A percentile compares a stretch with the other conserved stretches of the same genome.
These are phyloP conservation scores for Hyles euphorbiae DNA, from an alignment of 1,140 invertebrate genomes.

Conservation along the genomic window DNA sequence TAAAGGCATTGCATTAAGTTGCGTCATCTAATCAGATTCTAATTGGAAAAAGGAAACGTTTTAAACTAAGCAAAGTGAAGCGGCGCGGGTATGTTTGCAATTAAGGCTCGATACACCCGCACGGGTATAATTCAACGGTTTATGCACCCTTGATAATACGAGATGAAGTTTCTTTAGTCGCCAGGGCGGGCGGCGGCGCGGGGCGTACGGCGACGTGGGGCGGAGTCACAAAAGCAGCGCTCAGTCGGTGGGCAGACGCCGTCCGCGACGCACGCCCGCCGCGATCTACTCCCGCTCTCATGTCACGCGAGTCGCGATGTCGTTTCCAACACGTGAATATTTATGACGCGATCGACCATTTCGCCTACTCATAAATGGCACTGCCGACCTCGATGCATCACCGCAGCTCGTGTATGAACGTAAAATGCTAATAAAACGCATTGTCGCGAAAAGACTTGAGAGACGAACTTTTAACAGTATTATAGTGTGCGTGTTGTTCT, in stretches of 20 bases:
- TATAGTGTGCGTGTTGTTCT: conserved; percentile 69
- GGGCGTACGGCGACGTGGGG: conserved; percentile 50
- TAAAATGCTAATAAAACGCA: conserved; percentile 72
- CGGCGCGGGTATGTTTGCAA: conserved; percentile 45
- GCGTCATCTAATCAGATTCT: too few relatives aligned
- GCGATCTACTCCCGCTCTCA: conserved; percentile 29
- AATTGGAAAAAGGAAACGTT: too few relatives aligned
- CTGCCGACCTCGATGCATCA: conserved; percentile 51
- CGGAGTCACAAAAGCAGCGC: conserved; percentile 51
- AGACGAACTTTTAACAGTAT: conserved; percentile 58
- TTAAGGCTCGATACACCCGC: conserved; percentile 50
- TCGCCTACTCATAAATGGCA: conserved; percentile 66
- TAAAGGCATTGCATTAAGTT: too few relatives aligned
- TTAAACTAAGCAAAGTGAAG: too few relatives aligned
- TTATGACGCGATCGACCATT: conserved; percentile 63
- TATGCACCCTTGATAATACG: conserved; percentile 68
- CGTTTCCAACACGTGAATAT: conserved; percentile 57
- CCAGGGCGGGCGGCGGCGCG: conserved; percentile 51
- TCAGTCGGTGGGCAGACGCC: conserved; percentile 70
- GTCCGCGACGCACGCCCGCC: conserved; percentile 34
- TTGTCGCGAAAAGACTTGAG: conserved; percentile 59
- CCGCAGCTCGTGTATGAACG: conserved; percentile 38
- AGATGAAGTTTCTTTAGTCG: conserved; percentile 68
- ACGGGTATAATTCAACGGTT: conserved; percentile 57
- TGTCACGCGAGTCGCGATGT: conserved; percentile 68